These are phyloP conservation scores for Bovichtus variegatus DNA, from an alignment of 2,797 vertebrate species.

Conservation along the genomic window DNA sequence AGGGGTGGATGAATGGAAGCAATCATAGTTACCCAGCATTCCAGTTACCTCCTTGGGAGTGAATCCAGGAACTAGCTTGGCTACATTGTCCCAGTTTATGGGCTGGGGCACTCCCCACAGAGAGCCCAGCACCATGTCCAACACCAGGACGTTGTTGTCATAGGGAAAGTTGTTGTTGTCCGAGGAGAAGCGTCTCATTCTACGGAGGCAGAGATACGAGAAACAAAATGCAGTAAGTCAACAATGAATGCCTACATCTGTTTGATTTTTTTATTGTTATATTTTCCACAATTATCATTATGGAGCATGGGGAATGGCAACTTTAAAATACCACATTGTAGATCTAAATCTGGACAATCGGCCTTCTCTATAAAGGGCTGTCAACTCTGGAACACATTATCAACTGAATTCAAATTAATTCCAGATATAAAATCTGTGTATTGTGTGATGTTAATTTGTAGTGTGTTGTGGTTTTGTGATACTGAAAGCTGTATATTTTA, in stretches of 20 bases:
- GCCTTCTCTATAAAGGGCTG: no score
- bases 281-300: no score
- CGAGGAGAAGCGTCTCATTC: conserved; percentile 95
- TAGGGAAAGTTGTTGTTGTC: conserved; percentile 97
- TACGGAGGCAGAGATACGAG: conserved; percentile 31
- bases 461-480: no score
- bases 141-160: conserved; percentile 94
- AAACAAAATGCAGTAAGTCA: background rate
- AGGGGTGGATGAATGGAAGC: conserved; percentile 17
- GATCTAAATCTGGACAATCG: no score
- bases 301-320: no score
- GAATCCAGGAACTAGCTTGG: conserved; percentile 95
- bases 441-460: no score
- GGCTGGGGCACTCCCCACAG: conserved; percentile 92
- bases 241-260: background rate
- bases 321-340: no score
- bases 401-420: no score
- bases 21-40: conserved; percentile 32
- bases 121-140: conserved; percentile 97
- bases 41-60: conserved; percentile 94
- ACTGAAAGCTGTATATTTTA: no score
- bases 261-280: no score
- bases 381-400: no score
- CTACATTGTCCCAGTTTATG: conserved; percentile 96
- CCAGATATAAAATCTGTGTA: no score